These are phyloP conservation scores for Acyrthosiphon pisum DNA, from an alignment of 1,140 invertebrate genomes.

Conservation along the genomic window DNA sequence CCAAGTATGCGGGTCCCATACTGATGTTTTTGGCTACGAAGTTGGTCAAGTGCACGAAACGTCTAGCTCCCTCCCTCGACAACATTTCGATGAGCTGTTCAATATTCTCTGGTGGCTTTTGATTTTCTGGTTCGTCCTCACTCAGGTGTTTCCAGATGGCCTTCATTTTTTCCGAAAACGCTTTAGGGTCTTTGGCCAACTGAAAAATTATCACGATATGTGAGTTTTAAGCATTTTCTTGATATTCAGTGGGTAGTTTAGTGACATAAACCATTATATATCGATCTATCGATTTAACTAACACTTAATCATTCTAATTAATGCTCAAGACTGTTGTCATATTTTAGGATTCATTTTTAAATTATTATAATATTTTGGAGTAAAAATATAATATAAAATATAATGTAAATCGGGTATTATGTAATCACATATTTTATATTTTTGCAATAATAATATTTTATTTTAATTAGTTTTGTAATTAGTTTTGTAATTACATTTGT, in stretches of 20 bases:
- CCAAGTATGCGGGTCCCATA: background rate
- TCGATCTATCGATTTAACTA: background rate
- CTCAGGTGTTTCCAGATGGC: constrained; percentile 75
- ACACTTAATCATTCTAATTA: background rate
- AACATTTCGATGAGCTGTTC: constrained; percentile 78
- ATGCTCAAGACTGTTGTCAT: background rate
- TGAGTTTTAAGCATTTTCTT: background rate
- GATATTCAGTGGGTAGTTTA: background rate
- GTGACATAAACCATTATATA: background rate
- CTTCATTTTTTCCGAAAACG: constrained; percentile 75
- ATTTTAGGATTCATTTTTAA: background rate
- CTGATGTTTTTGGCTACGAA: constrained; percentile 64
- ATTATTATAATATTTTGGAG: background rate
- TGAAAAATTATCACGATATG: constrained; percentile 62
- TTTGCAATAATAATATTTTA: background rate
- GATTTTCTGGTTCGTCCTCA: constrained; percentile 80
- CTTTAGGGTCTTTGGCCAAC: constrained; percentile 78
- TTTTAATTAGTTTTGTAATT: background rate
- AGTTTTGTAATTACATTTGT: background rate
- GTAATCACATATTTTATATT: background rate
- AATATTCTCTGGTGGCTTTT: constrained; percentile 76
- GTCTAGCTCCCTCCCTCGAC: constrained; percentile 75
- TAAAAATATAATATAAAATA: background rate
- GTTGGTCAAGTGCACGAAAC: constrained; percentile 78
- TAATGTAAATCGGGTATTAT: background rate